Percentiles rank a stretch among this genome's conserved stretches.
phyloP scores from a whole-genome alignment of 2,888 invertebrate species.

The Acrocera orbiculus region DNA sequence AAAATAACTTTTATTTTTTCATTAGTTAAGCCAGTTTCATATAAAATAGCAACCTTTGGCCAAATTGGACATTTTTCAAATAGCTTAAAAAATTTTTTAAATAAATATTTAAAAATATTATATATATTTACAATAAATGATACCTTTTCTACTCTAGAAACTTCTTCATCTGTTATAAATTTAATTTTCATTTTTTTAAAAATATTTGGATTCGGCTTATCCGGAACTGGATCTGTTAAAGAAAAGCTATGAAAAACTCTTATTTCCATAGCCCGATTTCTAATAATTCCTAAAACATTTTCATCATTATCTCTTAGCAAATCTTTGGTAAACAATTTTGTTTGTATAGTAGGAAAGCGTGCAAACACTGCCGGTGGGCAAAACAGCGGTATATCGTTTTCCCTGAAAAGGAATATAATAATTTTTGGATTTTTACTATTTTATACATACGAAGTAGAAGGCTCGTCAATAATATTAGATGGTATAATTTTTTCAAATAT shows the following conservation, averaged over 20 bases:
- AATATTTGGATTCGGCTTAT: slow-evolving; percentile 39
- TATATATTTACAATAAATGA: slow-evolving; percentile 15
- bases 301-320: slow-evolving; percentile 25
- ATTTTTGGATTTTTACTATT: slow-evolving; percentile 2
- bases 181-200: slow-evolving; percentile 37
- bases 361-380: slow-evolving; percentile 65
- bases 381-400: slow-evolving; percentile 37
- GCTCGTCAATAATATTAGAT: too few species aligned
- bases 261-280: slow-evolving; percentile 38
- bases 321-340: slow-evolving; percentile 26
- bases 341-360: slow-evolving; percentile 33
- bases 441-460: neutral
- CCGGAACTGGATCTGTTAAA: slow-evolving; percentile 42
- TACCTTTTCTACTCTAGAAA: slow-evolving; percentile 33
- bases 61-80: slow-evolving; percentile 82
- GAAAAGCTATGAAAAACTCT: slow-evolving; percentile 45
- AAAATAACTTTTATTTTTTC: slow-evolving; percentile 57
- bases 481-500: slow-evolving; percentile 48
- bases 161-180: slow-evolving; percentile 32
- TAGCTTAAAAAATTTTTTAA: slow-evolving; percentile 32
- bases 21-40: slow-evolving; percentile 40
- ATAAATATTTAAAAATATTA: neutral
- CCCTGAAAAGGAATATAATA: slow-evolving; percentile 12
- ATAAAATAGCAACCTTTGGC: slow-evolving; percentile 61
- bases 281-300: slow-evolving; percentile 34